These are phyloP conservation scores for Spatula versicolor DNA, from an alignment of 2,797 vertebrate genomes.

Conservation along the genomic window DNA sequence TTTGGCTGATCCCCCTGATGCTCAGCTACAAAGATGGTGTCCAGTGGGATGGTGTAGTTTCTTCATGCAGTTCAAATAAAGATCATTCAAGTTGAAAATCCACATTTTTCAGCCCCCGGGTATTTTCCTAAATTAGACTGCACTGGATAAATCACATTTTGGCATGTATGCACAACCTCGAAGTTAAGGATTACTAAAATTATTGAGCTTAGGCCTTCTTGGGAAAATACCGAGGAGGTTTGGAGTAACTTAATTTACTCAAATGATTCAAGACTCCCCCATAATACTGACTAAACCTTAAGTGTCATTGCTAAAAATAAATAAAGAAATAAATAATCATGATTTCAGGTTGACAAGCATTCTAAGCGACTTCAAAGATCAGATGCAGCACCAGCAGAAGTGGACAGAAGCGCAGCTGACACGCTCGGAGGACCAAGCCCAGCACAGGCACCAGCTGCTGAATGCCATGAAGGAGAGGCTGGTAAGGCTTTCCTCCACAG, in stretches of 20 bases:
- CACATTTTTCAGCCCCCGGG: neutral
- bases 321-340: neutral
- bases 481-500: conserved; percentile 67
- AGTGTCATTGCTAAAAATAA: neutral
- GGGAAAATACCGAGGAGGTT: neutral
- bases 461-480: conserved; percentile 72
- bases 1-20: neutral
- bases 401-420: conserved; percentile 78
- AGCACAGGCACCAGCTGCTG: conserved; percentile 65
- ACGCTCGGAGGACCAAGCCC: conserved; percentile 50
- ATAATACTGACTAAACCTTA: neutral
- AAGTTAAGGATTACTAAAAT: neutral
- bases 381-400: conserved; percentile 73
- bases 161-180: neutral
- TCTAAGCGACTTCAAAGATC: conserved; percentile 75
- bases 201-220: neutral
- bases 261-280: neutral
- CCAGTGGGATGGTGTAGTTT: neutral
- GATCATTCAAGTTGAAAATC: neutral
- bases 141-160: neutral
- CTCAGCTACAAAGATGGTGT: accelerated
- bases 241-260: neutral
- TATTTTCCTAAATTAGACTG: neutral
- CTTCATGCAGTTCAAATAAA: neutral
- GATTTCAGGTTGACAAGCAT: conserved; percentile 75